phyloP scores from a whole-genome alignment of 2,113 vertebrate genomes.

The Microcebus tavaratra region DNA sequence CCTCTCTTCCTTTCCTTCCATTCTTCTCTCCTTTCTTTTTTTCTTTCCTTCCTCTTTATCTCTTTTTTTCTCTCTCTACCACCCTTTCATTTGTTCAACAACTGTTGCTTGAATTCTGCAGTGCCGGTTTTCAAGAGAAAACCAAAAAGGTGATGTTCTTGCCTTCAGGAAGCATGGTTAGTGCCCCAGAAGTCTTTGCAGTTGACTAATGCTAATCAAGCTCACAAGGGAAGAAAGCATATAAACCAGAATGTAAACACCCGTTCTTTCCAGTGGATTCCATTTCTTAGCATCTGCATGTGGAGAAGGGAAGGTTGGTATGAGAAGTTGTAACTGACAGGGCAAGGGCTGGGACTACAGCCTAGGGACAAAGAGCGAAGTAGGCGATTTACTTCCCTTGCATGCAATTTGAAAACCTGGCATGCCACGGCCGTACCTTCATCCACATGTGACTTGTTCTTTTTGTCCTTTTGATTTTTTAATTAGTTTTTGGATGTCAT shows the following conservation, averaged over 20 bases:
- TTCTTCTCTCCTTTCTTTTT: background rate
- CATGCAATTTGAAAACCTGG: background rate
- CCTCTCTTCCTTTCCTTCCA: background rate
- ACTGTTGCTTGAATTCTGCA: background rate
- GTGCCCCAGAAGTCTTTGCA: background rate
- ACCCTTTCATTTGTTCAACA: background rate
- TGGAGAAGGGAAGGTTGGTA: background rate
- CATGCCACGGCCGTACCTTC: rapidly evolving
- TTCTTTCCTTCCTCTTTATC: background rate
- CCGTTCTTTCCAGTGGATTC: background rate
- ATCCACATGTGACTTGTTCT: background rate
- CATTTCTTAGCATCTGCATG: background rate
- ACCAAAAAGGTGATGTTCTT: background rate
- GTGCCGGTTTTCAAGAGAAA: background rate
- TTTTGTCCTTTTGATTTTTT: background rate
- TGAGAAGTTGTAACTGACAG: background rate
- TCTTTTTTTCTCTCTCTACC: background rate
- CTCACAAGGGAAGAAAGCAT: background rate
- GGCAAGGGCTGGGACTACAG: rapidly evolving
- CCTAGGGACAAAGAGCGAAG: background rate
- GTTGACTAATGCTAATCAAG: background rate
- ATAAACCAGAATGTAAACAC: background rate
- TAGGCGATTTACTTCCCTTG: background rate
- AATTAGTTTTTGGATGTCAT: background rate
- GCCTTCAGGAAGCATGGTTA: background rate